Evolutionary conservation across 2,113 vertebrate genomes (phyloP), one percentile per base, ranked within the genome.

Genomic region (Coptodon bakossiorum): DNA sequence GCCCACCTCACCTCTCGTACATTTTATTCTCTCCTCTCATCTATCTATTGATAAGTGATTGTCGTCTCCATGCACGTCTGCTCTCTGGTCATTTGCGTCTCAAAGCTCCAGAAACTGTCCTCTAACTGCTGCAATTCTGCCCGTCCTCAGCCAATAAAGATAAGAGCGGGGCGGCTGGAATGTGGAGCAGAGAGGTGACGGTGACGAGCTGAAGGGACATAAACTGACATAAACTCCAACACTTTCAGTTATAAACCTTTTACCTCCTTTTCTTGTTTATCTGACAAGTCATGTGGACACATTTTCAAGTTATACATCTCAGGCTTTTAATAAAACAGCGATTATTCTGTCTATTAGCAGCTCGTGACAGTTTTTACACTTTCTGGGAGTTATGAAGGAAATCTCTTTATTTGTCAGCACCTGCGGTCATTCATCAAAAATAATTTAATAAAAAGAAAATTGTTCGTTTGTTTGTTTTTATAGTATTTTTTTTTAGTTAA

Each of bases 81-180:
- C 54, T 83, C 45, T 50, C 78, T 87, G 91, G 68, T 93, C 91
- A 56, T 91, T 88, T 87, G 80, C 1, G 53, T 83, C 81, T 84
- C 84, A 57, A 53, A 89, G 68, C 68, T 85, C 50, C 91, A 82
- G 59, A 85, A 89, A 87, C 71, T 0, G 90, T 89, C 89, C 79
- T 93, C 85, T 79, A 48, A 80, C 86, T 86, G 86, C 85, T 6
- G 88, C 54, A 88, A 89, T 90, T 91, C 91, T 89, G 86, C 89
- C 81, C 87, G 90, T 93, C 91, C 90, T 90, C 94, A 92, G 92
- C 92, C 91, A 93, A 95, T 96, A 96, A 96, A 95, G 95, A 96
- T 95, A 95, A 96, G 94, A 91, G 89, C 57, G 1, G 82, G 87
- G 86, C 45, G 78, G 83, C 83, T 90, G 95, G 96, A 95, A 95